Evolutionary conservation across 1,140 invertebrate species (phyloP).

Genomic region (Monochamus saltuarius): DNA sequence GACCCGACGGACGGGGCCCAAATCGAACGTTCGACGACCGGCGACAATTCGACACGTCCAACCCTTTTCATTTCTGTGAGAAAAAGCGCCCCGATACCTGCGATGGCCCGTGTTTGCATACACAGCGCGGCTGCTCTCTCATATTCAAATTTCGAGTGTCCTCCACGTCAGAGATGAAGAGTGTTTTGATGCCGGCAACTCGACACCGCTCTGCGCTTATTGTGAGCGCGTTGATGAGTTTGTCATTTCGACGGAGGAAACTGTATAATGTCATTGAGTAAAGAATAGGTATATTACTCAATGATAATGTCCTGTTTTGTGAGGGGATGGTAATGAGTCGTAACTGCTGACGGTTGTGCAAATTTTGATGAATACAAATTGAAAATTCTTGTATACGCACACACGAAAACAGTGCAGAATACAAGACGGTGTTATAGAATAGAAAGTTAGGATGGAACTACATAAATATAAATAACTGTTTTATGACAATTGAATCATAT

Average conservation of each 20-base stretch:
- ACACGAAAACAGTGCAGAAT: too few species aligned
- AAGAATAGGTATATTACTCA: too few species aligned
- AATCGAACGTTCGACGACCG: constrained; percentile 6
- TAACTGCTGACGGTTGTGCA: background rate
- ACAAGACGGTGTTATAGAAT: too few species aligned
- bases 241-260: background rate
- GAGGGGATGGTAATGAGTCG: background rate
- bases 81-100: constrained; percentile 19
- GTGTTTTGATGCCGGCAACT: constrained; percentile 9
- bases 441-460: too few species aligned
- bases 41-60: constrained; percentile 33
- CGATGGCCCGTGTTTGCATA: constrained; percentile 22
- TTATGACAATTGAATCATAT: too few species aligned
- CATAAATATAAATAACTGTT: too few species aligned
- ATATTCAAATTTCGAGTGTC: constrained; percentile 30
- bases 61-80: constrained; percentile 31
- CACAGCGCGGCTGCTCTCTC: constrained; percentile 5
- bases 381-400: too few species aligned
- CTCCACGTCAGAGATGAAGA: constrained; percentile 22
- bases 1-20: constrained; percentile 2
- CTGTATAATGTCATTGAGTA: too few species aligned
- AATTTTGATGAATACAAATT: too few species aligned
- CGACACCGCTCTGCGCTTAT: constrained; percentile 1
- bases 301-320: background rate
- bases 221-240: constrained; percentile 9